phyloP scores from a whole-genome alignment of 2,113 vertebrate species.

The Dromiciops gliroides region DNA sequence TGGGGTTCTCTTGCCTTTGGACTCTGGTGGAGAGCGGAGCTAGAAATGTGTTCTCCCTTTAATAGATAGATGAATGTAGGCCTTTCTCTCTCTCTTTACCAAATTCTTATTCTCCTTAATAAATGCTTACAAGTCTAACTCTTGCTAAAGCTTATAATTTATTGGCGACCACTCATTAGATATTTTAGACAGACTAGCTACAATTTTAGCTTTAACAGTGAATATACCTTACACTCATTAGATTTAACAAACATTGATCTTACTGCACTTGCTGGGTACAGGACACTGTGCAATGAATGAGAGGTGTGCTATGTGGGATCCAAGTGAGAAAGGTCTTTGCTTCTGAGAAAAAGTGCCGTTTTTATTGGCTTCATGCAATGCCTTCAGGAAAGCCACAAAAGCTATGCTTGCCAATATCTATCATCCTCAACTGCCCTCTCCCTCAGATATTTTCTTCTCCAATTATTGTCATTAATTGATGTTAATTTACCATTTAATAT shows the following conservation, averaged over 20 bases:
- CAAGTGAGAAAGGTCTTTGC: not conserved
- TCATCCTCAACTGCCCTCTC: no score
- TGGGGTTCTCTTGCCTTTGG: no score
- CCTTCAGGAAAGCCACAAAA: not conserved
- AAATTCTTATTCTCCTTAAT: no score
- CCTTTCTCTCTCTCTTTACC: no score
- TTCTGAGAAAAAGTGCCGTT: not conserved
- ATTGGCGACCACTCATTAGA: no score
- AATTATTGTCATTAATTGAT: slow-evolving; percentile 10
- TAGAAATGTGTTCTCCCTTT: no score
- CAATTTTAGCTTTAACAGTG: no score
- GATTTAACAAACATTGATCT: not conserved
- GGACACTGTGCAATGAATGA: not conserved
- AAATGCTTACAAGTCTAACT: no score
- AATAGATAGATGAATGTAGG: no score
- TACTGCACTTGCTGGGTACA: not conserved
- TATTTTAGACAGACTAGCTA: no score
- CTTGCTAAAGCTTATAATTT: no score
- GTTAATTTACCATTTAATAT: not conserved
- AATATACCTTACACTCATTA: not conserved
- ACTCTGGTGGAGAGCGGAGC: no score
- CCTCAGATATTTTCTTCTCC: not conserved
- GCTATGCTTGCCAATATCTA: not conserved
- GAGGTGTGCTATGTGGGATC: not conserved
- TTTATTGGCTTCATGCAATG: not conserved